A percentile compares a stretch with the other conserved stretches of the same genome.
Evolutionary conservation across 2,113 vertebrate species (phyloP).

Genomic region (Probosciger aterrimus): DNA sequence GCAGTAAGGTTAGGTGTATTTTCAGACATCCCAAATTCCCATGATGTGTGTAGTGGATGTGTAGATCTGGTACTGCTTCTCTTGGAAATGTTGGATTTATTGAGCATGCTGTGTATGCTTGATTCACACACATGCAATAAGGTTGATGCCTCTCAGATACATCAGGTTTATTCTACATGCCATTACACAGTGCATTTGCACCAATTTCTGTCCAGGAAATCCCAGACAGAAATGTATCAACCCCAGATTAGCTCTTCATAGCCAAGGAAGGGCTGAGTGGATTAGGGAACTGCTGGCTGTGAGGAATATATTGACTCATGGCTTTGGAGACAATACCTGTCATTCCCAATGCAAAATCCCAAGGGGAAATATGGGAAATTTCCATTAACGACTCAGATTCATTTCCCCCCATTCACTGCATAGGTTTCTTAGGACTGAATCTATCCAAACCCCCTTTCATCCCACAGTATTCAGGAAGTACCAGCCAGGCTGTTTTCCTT

Average conservation of each 20-base stretch:
- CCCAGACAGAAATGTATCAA: neutral
- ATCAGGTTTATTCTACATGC: neutral
- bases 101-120: fast-evolving
- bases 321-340: neutral
- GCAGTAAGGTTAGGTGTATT: neutral
- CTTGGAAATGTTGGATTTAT: neutral
- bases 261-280: neutral
- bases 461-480: neutral
- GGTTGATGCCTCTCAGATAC: neutral
- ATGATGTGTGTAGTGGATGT: neutral
- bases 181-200: neutral
- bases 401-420: neutral
- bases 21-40: neutral
- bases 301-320: neutral
- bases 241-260: neutral
- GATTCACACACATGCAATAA: neutral
- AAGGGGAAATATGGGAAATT: neutral
- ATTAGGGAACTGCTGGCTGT: neutral
- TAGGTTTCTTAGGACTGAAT: neutral
- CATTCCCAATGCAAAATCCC: neutral
- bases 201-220: neutral
- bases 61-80: neutral
- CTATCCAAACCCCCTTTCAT: neutral
- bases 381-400: neutral
- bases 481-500: neutral